Evolutionary conservation across 2,113 vertebrate species (phyloP).

Genomic region (Sinosuthora webbiana): DNA sequence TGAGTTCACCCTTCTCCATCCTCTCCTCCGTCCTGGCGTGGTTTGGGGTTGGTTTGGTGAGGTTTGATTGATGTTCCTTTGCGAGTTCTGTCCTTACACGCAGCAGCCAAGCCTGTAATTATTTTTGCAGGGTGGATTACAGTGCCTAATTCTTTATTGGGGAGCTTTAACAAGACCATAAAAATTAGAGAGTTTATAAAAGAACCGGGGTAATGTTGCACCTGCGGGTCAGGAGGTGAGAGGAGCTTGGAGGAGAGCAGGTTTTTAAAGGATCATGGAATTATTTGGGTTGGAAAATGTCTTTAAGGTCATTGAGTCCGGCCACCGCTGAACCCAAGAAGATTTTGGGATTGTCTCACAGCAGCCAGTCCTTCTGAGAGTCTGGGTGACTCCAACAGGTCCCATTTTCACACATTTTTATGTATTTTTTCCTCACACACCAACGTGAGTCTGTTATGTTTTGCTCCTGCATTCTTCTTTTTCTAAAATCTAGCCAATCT

Average conservation of each 20-base stretch:
- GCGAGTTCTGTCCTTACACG: neutral
- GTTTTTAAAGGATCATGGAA: neutral
- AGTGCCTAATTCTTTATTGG: neutral
- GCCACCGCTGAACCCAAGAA: neutral
- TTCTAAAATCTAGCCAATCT: neutral
- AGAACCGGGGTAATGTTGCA: neutral
- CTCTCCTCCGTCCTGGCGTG: neutral
- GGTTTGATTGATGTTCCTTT: neutral
- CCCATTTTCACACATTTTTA: neutral
- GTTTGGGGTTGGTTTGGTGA: neutral
- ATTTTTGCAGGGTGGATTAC: neutral
- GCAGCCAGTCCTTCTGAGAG: neutral
- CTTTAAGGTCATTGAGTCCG: neutral
- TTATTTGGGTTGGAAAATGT: neutral
- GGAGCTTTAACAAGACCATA: neutral
- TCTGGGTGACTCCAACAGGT: neutral
- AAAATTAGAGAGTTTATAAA: neutral
- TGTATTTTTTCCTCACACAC: neutral
- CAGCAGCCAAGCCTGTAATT: neutral
- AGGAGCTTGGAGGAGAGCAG: neutral
- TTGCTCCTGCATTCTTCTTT: neutral
- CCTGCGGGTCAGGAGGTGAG: neutral
- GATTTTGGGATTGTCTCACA: neutral
- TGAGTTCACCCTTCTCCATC: conserved; percentile 48
- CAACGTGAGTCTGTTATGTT: neutral